Base-by-base conservation (phyloP, 2,113 vertebrate genomes). In the Odontesthes bonariensis region DNA sequence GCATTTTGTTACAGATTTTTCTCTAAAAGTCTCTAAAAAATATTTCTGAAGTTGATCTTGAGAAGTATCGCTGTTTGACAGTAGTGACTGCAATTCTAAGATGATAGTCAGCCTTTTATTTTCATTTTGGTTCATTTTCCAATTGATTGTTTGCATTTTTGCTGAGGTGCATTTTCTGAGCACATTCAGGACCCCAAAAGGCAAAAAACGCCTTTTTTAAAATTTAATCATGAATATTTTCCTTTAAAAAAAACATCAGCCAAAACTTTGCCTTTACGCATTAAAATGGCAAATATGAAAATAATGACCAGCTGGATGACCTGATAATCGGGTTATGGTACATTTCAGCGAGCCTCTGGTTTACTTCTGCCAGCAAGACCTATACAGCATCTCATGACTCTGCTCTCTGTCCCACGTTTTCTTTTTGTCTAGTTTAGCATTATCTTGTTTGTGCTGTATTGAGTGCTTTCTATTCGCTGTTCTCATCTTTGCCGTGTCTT, bases 231-330 rank as follows among this genome's bases (percentile, higher is more conserved):
- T 12, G 2, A 14, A 27, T 27, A 27, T 27, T 27, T 27, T 27
- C 27, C 27, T 7, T 8, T 66, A 23, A 66, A 65, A 38, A 35
- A 20, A 19, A 16, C 38, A 55, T 44, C 35, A 14, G n/a, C 22
- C 35, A 19, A 54, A 67, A 31, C 6, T 2, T 51, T 66, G 22
- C 6, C 33, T 27, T 54, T 54, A 27, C 8, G 14, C 3, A 12
- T 22, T 40, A 44, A 66, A 66, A 66, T 1, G 17, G n/a, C 63
- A 66, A 6, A 20, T 66, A 16, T 35, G 51, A 55, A 56, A 57
- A 33, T 69, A 14, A 22, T 14, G 19, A 40, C 27, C 31, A 27
- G 19, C 27, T 67, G 35, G 10, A 42, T 42, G 27, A 1, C 35
- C 27, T 42, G 35, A 67, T 54, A 53, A 32, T 9, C 35, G 14